Conservation (phyloP, 1,140 invertebrate species). For the Reticulitermes speratus region DNA sequence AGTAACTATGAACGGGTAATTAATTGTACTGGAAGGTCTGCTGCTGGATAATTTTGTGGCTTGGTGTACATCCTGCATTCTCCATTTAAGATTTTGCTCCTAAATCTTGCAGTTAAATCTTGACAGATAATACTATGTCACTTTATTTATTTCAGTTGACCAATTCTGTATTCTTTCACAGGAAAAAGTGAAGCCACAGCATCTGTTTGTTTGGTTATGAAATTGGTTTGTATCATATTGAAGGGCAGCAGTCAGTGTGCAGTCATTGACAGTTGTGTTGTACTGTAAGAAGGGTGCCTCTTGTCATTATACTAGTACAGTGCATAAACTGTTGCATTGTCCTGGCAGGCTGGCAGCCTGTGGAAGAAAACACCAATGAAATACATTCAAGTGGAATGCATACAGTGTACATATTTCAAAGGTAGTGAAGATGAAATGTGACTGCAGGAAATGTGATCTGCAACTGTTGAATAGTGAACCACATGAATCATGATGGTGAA, state of each 20-base stretch:
- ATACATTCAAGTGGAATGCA: not conserved
- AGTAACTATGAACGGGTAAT: no score
- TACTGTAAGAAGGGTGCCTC: not conserved
- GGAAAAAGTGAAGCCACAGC: not conserved
- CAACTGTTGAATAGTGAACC: not conserved
- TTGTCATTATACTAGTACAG: not conserved
- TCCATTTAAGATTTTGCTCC: not conserved
- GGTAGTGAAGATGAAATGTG: not conserved
- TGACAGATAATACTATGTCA: not conserved
- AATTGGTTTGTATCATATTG: not conserved
- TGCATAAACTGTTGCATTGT: not conserved
- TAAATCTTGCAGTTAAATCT: not conserved
- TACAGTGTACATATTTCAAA: not conserved
- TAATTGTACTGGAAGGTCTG: not conserved
- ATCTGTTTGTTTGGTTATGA: not conserved
- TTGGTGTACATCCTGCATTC: not conserved
- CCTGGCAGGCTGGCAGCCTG: not conserved
- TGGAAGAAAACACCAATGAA: conserved; percentile 8
- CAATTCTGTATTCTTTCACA: not conserved
- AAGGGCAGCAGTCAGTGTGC: not conserved
- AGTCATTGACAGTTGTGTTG: not conserved
- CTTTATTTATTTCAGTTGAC: not conserved
- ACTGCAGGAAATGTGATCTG: not conserved
- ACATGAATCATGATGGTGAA: not conserved
- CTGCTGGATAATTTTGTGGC: not conserved